Base-by-base conservation (phyloP, 2,113 vertebrate species). In the Todiramphus saurophagus region DNA sequence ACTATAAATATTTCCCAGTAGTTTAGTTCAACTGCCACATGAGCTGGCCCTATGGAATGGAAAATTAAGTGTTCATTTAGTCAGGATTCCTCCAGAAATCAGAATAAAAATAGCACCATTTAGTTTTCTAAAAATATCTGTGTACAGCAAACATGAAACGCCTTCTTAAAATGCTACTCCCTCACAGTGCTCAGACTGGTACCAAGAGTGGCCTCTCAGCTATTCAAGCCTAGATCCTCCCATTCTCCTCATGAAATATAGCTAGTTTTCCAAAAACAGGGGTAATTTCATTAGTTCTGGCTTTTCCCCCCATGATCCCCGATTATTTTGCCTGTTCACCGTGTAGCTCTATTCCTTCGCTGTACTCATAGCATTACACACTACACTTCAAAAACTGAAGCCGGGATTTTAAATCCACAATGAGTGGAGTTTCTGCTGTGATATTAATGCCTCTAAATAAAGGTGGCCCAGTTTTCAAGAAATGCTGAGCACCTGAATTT, bases 61-160 rank as follows among this genome's bases (percentile, higher is more conserved):
- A 96, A 96, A 93, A 94, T 89, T 69, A 68, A 75, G 58, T 79
- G 89, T 78, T 70, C 10, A 1, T 84, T 95, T 94, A 89, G 62
- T 82, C 69, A 96, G 50, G 58, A 94, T 76, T 95, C 37, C 77
- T 94, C 50, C 50, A 75, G n/a, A 96, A 96, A 89, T 87, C 44
- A 67, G 89, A 91, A 90, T 50, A 96, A 94, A 95, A 93, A 92
- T 79, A 95, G 28, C 81, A 82, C 59, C 50, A 84, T 75, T 64
- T 90, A 18, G 18, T 48, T 92, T 82, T 75, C 95, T 91, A 95
- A 94, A 97, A 96, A 96, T 95, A 97, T 24, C 77, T 64, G 72
- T 0, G 4, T 33, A 88, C 2, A 69, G 70, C 89, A 93, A 85
- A 72, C 33, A 96, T 8, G 16, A 91, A 96, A 87, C 28, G 28